Base-by-base conservation (phyloP, 2,888 invertebrate species). In the Selenia dentaria region DNA sequence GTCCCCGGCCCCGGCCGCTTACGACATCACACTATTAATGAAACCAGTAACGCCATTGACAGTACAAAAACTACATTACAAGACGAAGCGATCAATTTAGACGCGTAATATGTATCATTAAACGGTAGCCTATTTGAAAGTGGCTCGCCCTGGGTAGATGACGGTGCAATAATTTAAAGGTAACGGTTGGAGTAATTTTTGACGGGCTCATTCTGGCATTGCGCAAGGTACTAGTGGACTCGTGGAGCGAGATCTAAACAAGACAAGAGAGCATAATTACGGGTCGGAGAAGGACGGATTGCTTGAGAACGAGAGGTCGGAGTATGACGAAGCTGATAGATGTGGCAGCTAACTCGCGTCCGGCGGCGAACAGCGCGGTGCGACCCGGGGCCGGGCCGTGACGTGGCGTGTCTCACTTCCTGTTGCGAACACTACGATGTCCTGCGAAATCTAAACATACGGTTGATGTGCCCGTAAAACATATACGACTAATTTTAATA, bases 271-370 rank as follows among this genome's bases (percentile, higher is more conserved):
- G 65, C 50, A 47, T 60, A 67, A 74, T 69, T 60, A 57, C 45
- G 59, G 54, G 49, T 55, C 53, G 58, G 70, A 86, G 58, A 57
- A 71, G 62, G 81, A 84, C 57, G 59, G 65, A 56, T 44, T 46
- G 50, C 57, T 68, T 62, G 54, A 59, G 74, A 80, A 71, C 65
- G 76, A 73, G 81, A 82, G 65, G 61, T 70, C 62, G 59, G 65
- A 68, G 64, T 72, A 72, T 75, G 76, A 73, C 70, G 70, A 70
- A 69, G 74, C 72, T 74, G 70, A 83, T 80, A n/a, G n/a, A n/a
- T 73, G 76, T 72, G 77, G 83, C 82, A 79, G 88, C 79, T 83
- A 85, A 88, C 67, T 78, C 68, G 76, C 83, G 78, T 87, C 87
- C 86, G 88, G 83, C 79, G 56, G 67, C 70, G 12, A n/a, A n/a